Evolutionary conservation across 2,888 invertebrate genomes (phyloP), one percentile per base, ranked within the genome.

Genomic region (Bimastos eiseni): DNA sequence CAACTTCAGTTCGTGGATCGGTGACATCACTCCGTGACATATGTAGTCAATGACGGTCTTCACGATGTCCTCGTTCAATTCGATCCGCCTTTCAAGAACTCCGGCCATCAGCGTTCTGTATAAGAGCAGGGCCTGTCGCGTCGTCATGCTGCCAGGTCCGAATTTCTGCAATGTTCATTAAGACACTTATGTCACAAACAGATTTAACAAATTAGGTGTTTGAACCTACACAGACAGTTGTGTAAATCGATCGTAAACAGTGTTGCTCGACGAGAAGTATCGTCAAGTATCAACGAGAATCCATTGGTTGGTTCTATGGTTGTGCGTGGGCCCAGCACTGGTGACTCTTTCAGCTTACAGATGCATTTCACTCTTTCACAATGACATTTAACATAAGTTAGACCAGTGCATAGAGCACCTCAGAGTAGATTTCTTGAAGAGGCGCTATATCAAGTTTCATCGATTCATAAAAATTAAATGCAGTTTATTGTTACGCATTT

Each of bases 61-160:
- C 86, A 86, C 86, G 30, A 86, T 34, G 37, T 86, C 37, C 37
- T 86, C 86, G 17, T 86, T 86, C 34, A 86, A 36, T 86, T 86
- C 86, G 11, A 33, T 86, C 17, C 86, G 34, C 17, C 36, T 86
- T 36, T 86, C 37, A 3, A 86, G 34, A 11, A 86, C 86, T 21
- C 86, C 86, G 30, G 37, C 36, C 86, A 86, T 36, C 86, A 86
- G 86, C 34, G 37, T 86, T 86, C 36, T 8, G 36, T 86, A 86
- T 8, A 86, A 86, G 0, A 36, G 34, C 86, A 86, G 17, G 24
- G 86, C 34, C 86, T 36, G 37, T 4, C 86, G 86, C 8, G 86
- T n/a, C 6, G 70, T 70, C 30, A 70, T 70, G n/a, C 8, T 70
- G 11, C 70, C 70, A 70, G 30, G 70, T 70, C 70, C 70, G n/a